Percentiles rank a stretch among this genome's conserved stretches.
phyloP scores from a whole-genome alignment of 2,113 vertebrate genomes.

The Corythornis vintsioides region DNA sequence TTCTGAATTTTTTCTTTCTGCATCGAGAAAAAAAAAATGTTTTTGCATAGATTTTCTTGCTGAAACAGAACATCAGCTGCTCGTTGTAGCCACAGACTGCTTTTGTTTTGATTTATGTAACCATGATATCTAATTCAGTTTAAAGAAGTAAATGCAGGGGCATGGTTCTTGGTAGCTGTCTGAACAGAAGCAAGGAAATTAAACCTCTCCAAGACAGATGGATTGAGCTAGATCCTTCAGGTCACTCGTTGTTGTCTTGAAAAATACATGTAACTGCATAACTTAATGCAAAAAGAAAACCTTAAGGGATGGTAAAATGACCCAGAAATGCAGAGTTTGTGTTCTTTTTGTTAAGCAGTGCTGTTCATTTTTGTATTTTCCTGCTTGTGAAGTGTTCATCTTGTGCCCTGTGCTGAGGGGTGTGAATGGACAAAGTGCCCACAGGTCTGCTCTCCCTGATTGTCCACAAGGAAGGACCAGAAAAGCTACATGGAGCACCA shows the following conservation, averaged over 20 bases:
- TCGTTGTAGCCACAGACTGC: not conserved
- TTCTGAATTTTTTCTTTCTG: not conserved
- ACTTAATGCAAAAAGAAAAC: not conserved
- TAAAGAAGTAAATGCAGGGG: not conserved
- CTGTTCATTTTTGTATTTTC: not conserved
- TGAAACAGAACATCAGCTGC: not conserved
- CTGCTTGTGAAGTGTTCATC: not conserved
- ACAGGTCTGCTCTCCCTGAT: not conserved
- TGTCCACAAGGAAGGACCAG: not conserved
- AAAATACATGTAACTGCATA: not conserved
- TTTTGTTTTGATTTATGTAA: not conserved
- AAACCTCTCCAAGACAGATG: not conserved
- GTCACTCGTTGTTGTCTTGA: not conserved
- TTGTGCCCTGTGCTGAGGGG: not conserved
- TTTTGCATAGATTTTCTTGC: not conserved
- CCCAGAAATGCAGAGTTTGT: not conserved
- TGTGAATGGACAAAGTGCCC: accelerated
- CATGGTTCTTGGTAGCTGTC: not conserved
- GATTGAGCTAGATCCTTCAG: not conserved
- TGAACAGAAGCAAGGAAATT: not conserved
- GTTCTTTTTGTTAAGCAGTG: not conserved
- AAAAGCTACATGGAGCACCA: not conserved
- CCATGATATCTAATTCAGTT: not conserved
- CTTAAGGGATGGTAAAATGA: not conserved
- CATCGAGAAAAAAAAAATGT: not conserved